A percentile compares a stretch with the other conserved stretches of the same genome.
Conservation (phyloP, 2,113 vertebrate species). For the Boleophthalmus pectinirostris region DNA sequence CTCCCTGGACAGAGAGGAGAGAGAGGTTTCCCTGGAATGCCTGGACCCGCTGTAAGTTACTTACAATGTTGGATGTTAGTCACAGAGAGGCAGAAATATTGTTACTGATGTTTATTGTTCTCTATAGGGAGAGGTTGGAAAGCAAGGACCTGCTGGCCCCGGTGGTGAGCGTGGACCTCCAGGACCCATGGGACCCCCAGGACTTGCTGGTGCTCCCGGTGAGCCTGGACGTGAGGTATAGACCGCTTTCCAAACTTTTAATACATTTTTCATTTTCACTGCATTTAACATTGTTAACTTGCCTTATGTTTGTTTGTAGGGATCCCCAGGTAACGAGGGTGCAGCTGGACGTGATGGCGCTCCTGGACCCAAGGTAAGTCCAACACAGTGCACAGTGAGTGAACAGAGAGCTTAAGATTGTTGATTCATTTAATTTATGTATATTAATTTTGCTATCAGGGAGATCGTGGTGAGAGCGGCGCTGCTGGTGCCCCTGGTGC, state of each 20-base stretch:
- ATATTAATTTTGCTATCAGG: slow-evolving; percentile 71
- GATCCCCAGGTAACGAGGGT: slow-evolving; percentile 91
- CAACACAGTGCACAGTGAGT: not conserved
- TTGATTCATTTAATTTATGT: not conserved
- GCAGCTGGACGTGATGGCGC: slow-evolving; percentile 90
- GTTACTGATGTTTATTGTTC: slow-evolving; percentile 10
- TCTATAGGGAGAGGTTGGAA: slow-evolving; percentile 88
- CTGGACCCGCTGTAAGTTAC: slow-evolving; percentile 86
- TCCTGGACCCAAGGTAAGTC: slow-evolving; percentile 88
- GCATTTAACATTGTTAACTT: not conserved
- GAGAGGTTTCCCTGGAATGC: slow-evolving; percentile 90
- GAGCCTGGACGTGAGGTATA: slow-evolving; percentile 95
- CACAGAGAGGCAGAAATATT: not conserved
- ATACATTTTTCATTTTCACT: not conserved
- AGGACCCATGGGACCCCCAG: slow-evolving; percentile 91
- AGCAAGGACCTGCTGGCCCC: slow-evolving; percentile 86
- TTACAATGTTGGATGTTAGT: not conserved
- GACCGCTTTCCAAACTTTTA: not conserved
- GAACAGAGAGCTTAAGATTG: not conserved
- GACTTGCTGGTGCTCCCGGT: slow-evolving; percentile 89
- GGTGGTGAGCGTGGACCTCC: slow-evolving; percentile 91
- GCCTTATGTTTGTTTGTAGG: slow-evolving; percentile 72
- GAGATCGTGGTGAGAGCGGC: slow-evolving; percentile 93
- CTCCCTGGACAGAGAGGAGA: slow-evolving; percentile 93
- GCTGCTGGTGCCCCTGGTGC: slow-evolving; percentile 87